Percentiles rank a stretch among this genome's conserved stretches.
These are phyloP conservation scores for Orthosia incerta DNA, from an alignment of 2,888 invertebrate species.

Conservation along the genomic window DNA sequence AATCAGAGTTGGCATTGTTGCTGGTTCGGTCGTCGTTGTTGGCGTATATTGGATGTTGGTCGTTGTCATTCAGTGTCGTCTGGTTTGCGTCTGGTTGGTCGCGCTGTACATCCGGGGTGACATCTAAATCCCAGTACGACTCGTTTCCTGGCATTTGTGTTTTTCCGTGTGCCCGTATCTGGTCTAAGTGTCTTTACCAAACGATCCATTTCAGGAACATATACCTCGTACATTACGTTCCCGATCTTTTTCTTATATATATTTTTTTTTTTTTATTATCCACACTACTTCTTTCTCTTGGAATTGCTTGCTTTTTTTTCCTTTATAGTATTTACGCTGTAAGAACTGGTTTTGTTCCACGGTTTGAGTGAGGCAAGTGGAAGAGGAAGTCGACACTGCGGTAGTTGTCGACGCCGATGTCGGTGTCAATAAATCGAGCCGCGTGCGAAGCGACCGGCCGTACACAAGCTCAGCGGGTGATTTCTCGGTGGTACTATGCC, in stretches of 20 bases:
- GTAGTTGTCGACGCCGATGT: neutral
- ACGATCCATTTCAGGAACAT: neutral
- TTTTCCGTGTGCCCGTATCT: neutral
- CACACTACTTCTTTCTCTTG: neutral
- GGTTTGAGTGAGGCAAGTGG: neutral
- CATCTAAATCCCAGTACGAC: neutral
- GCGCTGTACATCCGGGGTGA: neutral
- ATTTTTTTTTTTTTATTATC: neutral
- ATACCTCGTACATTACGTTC: constrained; percentile 6
- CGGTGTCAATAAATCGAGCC: neutral
- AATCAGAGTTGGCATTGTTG: neutral
- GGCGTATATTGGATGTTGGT: no score
- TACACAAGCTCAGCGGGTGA: constrained; percentile 4
- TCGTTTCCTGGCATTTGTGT: neutral
- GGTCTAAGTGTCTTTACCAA: neutral
- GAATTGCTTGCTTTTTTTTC: neutral
- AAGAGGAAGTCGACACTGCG: neutral
- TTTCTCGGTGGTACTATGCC: neutral
- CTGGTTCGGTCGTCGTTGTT: neutral
- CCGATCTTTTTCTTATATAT: neutral
- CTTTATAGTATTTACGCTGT: constrained; percentile 1
- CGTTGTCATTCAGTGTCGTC: neutral
- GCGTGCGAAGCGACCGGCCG: neutral
- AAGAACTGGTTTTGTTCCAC: neutral
- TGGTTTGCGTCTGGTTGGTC: neutral